Conservation (phyloP, 92 coral and sea anemone genomes). For the Epizoanthus fatuus region DNA sequence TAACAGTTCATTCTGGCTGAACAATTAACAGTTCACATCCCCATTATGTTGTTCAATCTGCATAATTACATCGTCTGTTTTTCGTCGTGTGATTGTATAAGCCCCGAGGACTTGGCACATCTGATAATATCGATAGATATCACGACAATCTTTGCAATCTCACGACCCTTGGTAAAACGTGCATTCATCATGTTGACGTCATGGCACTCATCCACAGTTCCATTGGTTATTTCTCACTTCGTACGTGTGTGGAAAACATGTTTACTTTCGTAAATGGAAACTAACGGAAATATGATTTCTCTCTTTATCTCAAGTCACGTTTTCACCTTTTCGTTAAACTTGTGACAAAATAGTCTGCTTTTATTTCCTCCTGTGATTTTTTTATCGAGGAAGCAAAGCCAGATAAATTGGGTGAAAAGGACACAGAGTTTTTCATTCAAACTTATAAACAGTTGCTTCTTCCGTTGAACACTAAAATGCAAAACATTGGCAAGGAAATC, state of each 20-base stretch:
- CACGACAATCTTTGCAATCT: not conserved
- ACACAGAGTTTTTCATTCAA: too few relatives aligned
- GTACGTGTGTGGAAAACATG: not conserved
- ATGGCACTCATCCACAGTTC: not conserved
- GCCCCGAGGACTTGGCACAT: too few relatives aligned
- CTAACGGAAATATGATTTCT: not conserved
- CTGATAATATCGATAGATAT: too few relatives aligned
- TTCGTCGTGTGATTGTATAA: too few relatives aligned
- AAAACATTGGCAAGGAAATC: not conserved
- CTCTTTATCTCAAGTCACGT: constrained; percentile 1
- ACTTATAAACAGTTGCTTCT: not conserved
- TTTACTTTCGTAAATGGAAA: not conserved
- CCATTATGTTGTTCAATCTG: not conserved
- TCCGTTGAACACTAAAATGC: not conserved
- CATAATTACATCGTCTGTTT: constrained; percentile 6
- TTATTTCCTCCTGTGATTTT: not conserved
- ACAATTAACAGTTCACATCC: not conserved
- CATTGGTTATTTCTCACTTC: not conserved
- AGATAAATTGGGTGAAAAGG: not conserved
- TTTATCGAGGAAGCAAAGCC: not conserved
- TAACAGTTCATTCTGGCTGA: not conserved
- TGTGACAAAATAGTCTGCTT: not conserved
- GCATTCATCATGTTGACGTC: not conserved
- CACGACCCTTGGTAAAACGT: not conserved
- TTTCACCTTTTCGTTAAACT: not conserved